These are phyloP conservation scores for Charaxes varanes DNA, from an alignment of 1,140 invertebrate species.

Conservation along the genomic window DNA sequence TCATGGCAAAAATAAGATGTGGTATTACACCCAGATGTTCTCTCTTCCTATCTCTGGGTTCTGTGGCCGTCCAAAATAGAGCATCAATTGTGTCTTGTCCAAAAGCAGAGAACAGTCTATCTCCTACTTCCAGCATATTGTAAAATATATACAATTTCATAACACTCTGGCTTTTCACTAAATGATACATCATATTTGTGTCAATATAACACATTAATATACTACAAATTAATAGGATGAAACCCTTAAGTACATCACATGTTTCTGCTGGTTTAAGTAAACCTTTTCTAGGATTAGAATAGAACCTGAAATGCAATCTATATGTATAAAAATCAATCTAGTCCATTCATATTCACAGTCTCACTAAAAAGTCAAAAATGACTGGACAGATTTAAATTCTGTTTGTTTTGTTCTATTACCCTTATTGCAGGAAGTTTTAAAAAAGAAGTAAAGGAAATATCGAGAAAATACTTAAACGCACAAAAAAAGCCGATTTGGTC, in stretches of 20 bases:
- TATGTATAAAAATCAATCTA: background rate
- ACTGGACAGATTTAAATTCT: too few relatives aligned
- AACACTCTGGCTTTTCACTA: conserved; percentile 98
- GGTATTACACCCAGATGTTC: conserved; percentile 91
- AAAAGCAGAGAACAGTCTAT: conserved; percentile 96
- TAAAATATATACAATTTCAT: conserved; percentile 99
- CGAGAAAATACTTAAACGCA: too few relatives aligned
- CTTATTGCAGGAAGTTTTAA: too few relatives aligned
- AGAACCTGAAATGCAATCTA: conserved; percentile 47
- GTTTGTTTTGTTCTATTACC: too few relatives aligned
- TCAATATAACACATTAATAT: conserved; percentile 93
- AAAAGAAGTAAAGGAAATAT: too few relatives aligned
- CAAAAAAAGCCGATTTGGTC: too few relatives aligned
- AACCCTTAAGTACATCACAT: conserved; percentile 96
- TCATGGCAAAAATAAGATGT: conserved; percentile 91
- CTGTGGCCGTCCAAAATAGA: conserved; percentile 97
- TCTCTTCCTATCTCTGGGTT: conserved; percentile 86
- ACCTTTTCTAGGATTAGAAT: conserved; percentile 54
- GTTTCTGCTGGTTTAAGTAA: conserved; percentile 92
- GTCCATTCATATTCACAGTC: background rate
- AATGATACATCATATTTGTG: conserved; percentile 98
- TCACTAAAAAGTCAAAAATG: too few relatives aligned
- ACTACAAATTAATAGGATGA: conserved; percentile 90
- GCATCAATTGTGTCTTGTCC: conserved; percentile 99
- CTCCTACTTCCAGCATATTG: conserved; percentile 99